Percentiles rank a stretch among this genome's conserved stretches.
These are phyloP conservation scores for Drosophila histrio DNA, from an alignment of 2,888 invertebrate genomes.

Conservation along the genomic window DNA sequence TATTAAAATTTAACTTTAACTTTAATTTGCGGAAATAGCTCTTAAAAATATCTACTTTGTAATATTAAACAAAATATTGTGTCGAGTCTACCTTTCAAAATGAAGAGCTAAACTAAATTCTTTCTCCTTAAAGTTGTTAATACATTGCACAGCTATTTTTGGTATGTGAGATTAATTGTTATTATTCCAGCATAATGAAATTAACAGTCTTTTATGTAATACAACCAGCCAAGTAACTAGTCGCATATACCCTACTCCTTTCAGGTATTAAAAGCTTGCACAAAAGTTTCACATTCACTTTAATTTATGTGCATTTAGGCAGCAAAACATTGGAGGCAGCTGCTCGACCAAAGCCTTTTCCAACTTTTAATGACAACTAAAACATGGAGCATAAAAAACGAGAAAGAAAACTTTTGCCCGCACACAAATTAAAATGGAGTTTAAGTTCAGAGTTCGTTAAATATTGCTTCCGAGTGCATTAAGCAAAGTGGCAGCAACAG, in stretches of 20 bases:
- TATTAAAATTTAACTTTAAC: too few species aligned
- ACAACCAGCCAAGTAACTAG: background rate
- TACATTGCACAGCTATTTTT: too few species aligned
- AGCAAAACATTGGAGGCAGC: constrained; percentile 21
- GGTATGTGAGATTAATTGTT: too few species aligned
- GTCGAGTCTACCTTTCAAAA: too few species aligned
- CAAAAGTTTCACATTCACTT: constrained; percentile 35
- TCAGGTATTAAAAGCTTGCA: background rate
- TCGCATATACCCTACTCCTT: background rate
- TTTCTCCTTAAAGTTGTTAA: too few species aligned
- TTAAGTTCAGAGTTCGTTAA: background rate
- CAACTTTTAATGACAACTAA: constrained; percentile 46
- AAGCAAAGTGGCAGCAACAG: constrained; percentile 17
- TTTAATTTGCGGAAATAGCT: too few species aligned
- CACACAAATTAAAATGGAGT: constrained; percentile 21
- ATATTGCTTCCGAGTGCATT: constrained; percentile 18
- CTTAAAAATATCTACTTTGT: too few species aligned
- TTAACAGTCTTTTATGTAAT: too few species aligned
- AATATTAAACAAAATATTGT: too few species aligned
- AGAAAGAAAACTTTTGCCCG: constrained; percentile 26
- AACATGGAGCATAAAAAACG: constrained; percentile 6
- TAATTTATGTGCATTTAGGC: constrained; percentile 45
- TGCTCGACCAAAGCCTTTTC: constrained; percentile 22
- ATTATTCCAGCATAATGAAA: too few species aligned
- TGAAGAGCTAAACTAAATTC: too few species aligned